phyloP scores from a whole-genome alignment of 2,888 invertebrate genomes.

The Aphidoletes aphidimyza region DNA sequence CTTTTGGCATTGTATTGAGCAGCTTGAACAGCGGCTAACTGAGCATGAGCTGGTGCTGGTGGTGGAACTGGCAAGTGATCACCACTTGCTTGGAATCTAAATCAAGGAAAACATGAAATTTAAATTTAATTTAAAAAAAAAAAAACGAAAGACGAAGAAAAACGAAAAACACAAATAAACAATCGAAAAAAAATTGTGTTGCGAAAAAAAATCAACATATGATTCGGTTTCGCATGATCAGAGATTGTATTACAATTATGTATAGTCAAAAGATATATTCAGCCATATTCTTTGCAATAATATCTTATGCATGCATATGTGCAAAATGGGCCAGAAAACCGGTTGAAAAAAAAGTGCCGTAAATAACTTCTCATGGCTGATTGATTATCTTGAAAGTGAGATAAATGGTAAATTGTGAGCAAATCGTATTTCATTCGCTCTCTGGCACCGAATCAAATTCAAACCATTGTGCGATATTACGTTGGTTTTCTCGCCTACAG shows the following conservation, averaged over 20 bases:
- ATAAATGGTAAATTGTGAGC: background rate
- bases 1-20: slow-evolving; percentile 4
- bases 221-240: no score
- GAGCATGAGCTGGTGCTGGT: slow-evolving; percentile 69
- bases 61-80: slow-evolving; percentile 81
- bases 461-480: background rate
- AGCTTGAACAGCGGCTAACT: slow-evolving; percentile 59
- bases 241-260: no score
- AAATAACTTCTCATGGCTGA: slow-evolving; percentile 34
- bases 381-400: slow-evolving; percentile 24
- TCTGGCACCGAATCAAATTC: background rate
- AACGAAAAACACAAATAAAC: no score
- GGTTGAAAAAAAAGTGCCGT: background rate
- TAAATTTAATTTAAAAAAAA: background rate
- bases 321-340: background rate
- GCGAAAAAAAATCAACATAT: no score
- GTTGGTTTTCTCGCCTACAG: slow-evolving; percentile 22
- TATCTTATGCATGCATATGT: no score
- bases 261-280: no score
- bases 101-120: slow-evolving; percentile 15
- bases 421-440: no score
- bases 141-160: no score
- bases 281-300: no score
- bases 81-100: slow-evolving; percentile 79
- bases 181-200: no score